A percentile compares a stretch with the other conserved stretches of the same genome.
Evolutionary conservation across 2,113 vertebrate species (phyloP).

Genomic region (Theristicus caerulescens): DNA sequence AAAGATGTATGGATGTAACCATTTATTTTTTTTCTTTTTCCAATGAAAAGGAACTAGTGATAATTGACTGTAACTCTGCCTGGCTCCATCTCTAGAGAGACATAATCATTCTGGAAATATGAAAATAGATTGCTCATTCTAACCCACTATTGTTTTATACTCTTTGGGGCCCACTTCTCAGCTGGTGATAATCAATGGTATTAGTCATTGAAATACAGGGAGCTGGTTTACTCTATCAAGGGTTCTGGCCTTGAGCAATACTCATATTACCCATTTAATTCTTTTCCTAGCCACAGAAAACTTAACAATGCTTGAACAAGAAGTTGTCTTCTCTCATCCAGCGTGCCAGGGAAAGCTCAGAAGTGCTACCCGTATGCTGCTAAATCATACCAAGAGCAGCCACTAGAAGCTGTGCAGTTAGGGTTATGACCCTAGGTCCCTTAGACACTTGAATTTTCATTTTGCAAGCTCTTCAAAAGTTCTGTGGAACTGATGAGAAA

Average conservation of each 20-base stretch:
- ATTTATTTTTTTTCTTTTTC: background rate
- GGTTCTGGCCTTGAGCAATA: background rate
- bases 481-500: background rate
- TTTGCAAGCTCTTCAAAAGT: background rate
- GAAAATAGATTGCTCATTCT: conserved; percentile 59
- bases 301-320: background rate
- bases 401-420: background rate
- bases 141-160: conserved; percentile 44
- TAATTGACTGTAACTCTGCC: conserved; percentile 36
- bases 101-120: conserved; percentile 56
- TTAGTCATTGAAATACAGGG: conserved; percentile 1
- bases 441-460: background rate
- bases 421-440: background rate
- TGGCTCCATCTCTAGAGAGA: conserved; percentile 34
- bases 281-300: background rate
- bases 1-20: background rate
- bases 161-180: conserved; percentile 30
- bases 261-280: background rate
- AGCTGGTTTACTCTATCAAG: background rate
- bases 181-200: conserved; percentile 17
- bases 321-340: background rate
- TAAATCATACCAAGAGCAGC: background rate
- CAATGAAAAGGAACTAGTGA: conserved; percentile 19
- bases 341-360: background rate
- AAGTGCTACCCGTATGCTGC: background rate